Conservation (phyloP, 2,113 vertebrate species). For the Isurus oxyrinchus region DNA sequence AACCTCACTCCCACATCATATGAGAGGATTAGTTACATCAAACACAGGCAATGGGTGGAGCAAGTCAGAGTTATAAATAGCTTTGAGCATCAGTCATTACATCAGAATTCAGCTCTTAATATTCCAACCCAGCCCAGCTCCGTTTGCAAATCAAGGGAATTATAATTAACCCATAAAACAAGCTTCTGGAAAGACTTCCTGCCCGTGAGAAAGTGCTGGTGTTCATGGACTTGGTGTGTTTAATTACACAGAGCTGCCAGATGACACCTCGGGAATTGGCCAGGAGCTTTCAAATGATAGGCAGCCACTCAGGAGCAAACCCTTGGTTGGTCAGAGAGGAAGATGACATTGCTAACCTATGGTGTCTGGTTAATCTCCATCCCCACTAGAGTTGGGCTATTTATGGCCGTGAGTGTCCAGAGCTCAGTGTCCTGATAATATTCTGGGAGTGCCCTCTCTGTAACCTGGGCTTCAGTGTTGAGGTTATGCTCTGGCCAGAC, state of each 20-base stretch:
- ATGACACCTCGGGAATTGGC: background rate
- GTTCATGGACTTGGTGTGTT: background rate
- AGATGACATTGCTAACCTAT: background rate
- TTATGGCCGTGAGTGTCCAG: background rate
- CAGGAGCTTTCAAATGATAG: background rate
- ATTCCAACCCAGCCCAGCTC: background rate
- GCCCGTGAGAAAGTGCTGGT: background rate
- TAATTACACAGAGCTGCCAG: too few species aligned
- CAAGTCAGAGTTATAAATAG: background rate
- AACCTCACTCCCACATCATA: background rate
- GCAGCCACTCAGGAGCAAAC: background rate
- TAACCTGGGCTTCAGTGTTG: too few species aligned
- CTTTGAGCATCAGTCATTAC: background rate
- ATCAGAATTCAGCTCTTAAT: background rate
- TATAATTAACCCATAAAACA: background rate
- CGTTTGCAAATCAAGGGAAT: background rate
- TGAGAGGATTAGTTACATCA: background rate
- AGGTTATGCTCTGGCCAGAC: too few species aligned
- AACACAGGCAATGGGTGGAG: background rate
- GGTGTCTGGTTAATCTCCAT: background rate
- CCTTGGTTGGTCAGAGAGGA: background rate
- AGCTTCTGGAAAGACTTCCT: background rate
- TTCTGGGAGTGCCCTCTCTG: background rate
- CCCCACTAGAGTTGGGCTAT: background rate
- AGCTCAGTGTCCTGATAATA: background rate